Evolutionary conservation across 2,113 vertebrate species (phyloP).

Genomic region (Ramphastos sulfuratus): DNA sequence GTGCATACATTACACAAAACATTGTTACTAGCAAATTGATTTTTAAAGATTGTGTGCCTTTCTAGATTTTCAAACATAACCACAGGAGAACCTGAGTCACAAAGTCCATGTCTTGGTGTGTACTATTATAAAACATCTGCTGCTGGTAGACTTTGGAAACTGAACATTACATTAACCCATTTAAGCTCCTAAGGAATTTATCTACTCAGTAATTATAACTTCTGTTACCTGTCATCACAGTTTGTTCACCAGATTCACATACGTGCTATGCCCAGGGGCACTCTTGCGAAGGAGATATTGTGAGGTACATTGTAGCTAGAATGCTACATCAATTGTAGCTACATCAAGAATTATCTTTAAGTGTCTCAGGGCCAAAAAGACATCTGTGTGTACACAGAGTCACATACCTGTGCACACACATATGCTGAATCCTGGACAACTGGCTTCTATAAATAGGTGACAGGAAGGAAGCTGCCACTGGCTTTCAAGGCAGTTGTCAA

Average conservation of each 20-base stretch:
- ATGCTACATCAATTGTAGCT: too few relatives aligned
- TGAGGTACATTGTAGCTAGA: background rate
- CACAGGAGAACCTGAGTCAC: fast-evolving
- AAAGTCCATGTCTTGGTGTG: fast-evolving
- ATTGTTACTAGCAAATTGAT: background rate
- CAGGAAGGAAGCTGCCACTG: background rate
- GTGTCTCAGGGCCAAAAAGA: background rate
- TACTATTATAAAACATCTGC: background rate
- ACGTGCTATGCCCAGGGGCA: background rate
- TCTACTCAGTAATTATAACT: background rate
- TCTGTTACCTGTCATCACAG: background rate
- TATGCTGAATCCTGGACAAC: background rate
- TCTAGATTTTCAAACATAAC: background rate
- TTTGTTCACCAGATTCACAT: background rate
- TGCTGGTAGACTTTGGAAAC: background rate
- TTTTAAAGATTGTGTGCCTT: background rate
- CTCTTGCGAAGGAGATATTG: background rate
- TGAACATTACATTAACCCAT: background rate
- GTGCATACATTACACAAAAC: background rate
- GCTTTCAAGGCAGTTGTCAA: background rate
- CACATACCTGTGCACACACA: background rate
- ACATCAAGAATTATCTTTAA: background rate
- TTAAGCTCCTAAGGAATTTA: background rate
- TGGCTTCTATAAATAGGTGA: background rate
- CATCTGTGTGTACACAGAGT: fast-evolving